Percentiles rank a stretch among this genome's conserved stretches.
These are phyloP conservation scores for Mellilla xanthometata DNA, from an alignment of 2,888 invertebrate species.

Conservation along the genomic window DNA sequence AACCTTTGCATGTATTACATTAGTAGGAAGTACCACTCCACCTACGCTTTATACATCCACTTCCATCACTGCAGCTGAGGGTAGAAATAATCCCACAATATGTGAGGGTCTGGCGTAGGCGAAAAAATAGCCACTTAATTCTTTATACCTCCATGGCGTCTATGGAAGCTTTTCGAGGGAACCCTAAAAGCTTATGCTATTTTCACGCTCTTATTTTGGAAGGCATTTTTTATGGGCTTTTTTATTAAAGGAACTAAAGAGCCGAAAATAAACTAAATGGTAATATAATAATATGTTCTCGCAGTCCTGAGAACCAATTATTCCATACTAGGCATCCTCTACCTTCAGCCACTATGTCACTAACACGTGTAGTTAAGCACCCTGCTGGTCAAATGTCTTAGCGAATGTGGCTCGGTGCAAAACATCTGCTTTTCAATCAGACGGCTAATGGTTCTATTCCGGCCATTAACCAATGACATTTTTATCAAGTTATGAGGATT, in stretches of 20 bases:
- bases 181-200: not conserved
- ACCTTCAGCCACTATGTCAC: too few relatives aligned
- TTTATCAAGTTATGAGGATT: too few relatives aligned
- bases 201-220: not conserved
- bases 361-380: too few relatives aligned
- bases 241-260: not conserved
- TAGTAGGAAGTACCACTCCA: not conserved
- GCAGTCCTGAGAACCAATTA: too few relatives aligned
- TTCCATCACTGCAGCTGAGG: not conserved
- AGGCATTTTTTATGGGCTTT: not conserved
- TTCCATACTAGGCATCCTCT: too few relatives aligned
- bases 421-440: too few relatives aligned
- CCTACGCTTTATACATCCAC: not conserved
- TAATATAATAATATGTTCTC: too few relatives aligned
- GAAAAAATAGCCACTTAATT: not conserved
- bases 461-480: too few relatives aligned
- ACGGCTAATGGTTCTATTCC: too few relatives aligned
- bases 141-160: conserved; percentile 2
- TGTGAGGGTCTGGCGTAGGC: not conserved
- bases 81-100: conserved; percentile 3
- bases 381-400: too few relatives aligned
- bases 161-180: not conserved
- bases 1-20: not conserved
- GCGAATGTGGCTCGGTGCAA: too few relatives aligned
- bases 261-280: too few relatives aligned